phyloP scores from a whole-genome alignment of 2,888 invertebrate species.

The Metacarcinus magister region DNA sequence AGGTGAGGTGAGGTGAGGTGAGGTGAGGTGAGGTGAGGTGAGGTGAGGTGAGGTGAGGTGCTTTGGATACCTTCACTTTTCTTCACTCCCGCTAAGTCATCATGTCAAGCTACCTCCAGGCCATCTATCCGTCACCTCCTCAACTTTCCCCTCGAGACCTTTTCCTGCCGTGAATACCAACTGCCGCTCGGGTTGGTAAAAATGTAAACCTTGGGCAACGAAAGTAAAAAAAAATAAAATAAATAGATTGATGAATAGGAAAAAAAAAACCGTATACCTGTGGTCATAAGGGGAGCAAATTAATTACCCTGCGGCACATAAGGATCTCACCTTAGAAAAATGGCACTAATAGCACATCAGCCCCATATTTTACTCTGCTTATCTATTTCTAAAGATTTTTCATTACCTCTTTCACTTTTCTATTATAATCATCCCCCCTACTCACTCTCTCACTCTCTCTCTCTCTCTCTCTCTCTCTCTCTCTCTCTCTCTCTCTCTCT shows the following conservation, averaged over 20 bases:
- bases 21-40: neutral
- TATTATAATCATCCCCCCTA: neutral
- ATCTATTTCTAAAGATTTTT: neutral
- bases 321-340: neutral
- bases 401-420: neutral
- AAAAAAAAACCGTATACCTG: neutral
- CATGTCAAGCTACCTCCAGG: neutral
- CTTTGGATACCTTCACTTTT: neutral
- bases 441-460: slow-evolving; percentile 9
- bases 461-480: slow-evolving; percentile 65
- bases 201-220: neutral
- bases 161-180: neutral
- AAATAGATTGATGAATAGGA: too few relatives aligned
- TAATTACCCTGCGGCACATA: neutral
- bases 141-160: neutral
- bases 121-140: neutral
- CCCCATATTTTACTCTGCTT: neutral
- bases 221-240: neutral
- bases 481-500: slow-evolving; percentile 63
- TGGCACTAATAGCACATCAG: neutral
- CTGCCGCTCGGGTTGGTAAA: neutral
- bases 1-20: too few relatives aligned
- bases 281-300: neutral
- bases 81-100: neutral
- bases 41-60: neutral